Base-by-base conservation (phyloP, 2,113 vertebrate species). In the Bufo bufo region DNA sequence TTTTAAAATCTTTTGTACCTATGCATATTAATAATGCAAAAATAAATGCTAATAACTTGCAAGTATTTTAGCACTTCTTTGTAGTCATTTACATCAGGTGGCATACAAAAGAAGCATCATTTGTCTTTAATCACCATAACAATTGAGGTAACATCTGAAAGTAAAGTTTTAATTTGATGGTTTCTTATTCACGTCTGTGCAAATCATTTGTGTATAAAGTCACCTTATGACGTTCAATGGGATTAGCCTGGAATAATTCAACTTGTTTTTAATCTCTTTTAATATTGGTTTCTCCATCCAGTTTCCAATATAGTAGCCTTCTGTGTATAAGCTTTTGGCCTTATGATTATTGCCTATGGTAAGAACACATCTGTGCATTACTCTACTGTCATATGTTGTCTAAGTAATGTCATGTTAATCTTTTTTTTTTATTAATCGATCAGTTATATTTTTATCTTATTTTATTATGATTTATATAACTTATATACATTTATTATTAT, bases 211-310 rank as follows among this genome's bases (percentile, higher is more conserved):
- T 81, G 89, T 85, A 90, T 92, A 90, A 85, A 93, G 94, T 93
- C 90, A 91, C 89, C 93, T 93, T 91, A 78, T 90, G 92, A 91
- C 94, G 95, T 95, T 92, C 93, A 94, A 84, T 93, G 93, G 87
- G 94, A 96, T 95, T 95, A 95, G 87, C 90, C 3, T 89, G 92
- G 90, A 65, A 12, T 94, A 93, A 95, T 95, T 95, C 92, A 93
- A 93, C 93, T 88, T 92, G 90, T 92, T 88, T 93, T 92, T 93
- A 92, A 93, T 94, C 91, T 91, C 80, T 90, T 93, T 93, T 94
- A 95, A 94, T 94, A 94, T 94, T 56, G 43, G 89, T 61, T 92
- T 91, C 90, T 93, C 91, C 91, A 89, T 85, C 90, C 87, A 90
- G 33, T 92, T 49, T 90, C 89, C 92, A 87, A 17, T 82, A 54